A percentile compares a stretch with the other conserved stretches of the same genome.
Evolutionary conservation across 2,113 vertebrate species (phyloP).

Genomic region (Hystrix brachyura): DNA sequence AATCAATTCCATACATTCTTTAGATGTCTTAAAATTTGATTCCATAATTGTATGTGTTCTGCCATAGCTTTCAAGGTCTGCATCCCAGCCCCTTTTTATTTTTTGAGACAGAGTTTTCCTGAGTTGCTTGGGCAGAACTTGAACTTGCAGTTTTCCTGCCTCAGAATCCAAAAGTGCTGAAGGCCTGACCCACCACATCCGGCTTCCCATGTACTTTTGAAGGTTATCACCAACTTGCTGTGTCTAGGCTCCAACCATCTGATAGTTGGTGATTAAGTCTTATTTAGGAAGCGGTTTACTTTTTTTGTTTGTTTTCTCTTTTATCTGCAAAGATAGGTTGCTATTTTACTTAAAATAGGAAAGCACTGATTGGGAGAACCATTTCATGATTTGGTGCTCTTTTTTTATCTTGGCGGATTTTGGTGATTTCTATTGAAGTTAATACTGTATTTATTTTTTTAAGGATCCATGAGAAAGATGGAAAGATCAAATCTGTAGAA

Average conservation of each 20-base stretch:
- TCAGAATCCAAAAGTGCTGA: neutral
- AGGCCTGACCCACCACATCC: neutral
- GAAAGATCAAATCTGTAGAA: conserved; percentile 93
- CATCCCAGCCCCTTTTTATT: neutral
- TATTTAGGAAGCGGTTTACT: conserved; percentile 14
- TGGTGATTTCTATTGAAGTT: conserved; percentile 6
- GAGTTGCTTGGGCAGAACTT: neutral
- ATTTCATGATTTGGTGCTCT: neutral
- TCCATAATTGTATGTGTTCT: neutral
- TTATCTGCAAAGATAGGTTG: neutral
- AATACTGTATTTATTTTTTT: conserved; percentile 60
- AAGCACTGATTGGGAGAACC: conserved; percentile 35
- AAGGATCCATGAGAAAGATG: conserved; percentile 95
- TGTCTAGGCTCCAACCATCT: neutral
- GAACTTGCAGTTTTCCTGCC: neutral
- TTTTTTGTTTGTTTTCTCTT: neutral
- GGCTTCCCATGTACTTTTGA: neutral
- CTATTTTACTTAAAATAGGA: neutral
- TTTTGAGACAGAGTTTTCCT: neutral
- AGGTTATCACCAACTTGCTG: neutral
- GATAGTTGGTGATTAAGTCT: conserved; percentile 31
- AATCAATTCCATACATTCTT: neutral
- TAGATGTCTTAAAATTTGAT: conserved; percentile 14
- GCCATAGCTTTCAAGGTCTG: neutral
- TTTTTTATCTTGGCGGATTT: conserved; percentile 35